Evolutionary conservation across 2,888 invertebrate genomes (phyloP).

Genomic region (Stegana nigrithorax): DNA sequence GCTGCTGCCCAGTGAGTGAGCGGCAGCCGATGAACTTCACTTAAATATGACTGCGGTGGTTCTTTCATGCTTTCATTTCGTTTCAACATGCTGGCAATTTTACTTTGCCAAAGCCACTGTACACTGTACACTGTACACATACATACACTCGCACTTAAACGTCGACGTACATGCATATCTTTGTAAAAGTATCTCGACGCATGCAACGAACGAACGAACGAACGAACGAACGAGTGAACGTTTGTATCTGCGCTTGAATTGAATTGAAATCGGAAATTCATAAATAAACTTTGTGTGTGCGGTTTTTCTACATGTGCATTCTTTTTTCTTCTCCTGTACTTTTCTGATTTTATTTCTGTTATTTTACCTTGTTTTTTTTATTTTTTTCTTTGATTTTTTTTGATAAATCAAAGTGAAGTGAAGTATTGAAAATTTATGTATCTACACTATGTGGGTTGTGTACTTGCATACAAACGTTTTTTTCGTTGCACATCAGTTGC

Average conservation of each 20-base stretch:
- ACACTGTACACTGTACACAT: background rate
- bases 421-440: slow-evolving; percentile 18
- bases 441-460: background rate
- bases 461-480: background rate
- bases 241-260: slow-evolving; percentile 36
- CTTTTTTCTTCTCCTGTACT: background rate
- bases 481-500: background rate
- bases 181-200: background rate
- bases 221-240: no score
- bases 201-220: background rate
- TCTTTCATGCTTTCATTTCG: background rate
- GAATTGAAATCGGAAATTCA: slow-evolving; percentile 53
- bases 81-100: no score
- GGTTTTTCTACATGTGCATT: background rate
- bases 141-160: background rate
- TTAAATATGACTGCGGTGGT: background rate
- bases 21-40: background rate
- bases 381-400: slow-evolving; percentile 38
- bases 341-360: no score
- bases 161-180: background rate
- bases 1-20: no score
- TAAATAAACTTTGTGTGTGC: slow-evolving; percentile 53
- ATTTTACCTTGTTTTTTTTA: no score
- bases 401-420: slow-evolving; percentile 56
- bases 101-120: background rate